Evolutionary conservation across 2,797 vertebrate genomes (phyloP).

Genomic region (Tinamus major): DNA sequence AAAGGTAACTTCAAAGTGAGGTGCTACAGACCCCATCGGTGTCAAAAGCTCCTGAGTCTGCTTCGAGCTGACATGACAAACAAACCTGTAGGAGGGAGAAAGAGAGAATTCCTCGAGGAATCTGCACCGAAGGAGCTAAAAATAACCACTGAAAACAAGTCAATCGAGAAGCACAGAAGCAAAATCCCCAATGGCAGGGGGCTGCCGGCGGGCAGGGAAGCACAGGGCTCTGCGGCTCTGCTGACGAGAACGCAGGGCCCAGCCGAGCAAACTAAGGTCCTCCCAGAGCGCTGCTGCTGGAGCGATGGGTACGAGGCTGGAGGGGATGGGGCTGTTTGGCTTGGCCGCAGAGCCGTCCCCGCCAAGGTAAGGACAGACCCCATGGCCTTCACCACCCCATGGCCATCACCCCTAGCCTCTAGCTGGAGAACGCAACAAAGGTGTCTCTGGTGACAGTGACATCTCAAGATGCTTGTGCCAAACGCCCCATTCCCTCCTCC

Average conservation of each 20-base stretch:
- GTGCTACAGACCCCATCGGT: fast-evolving
- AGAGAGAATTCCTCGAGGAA: constrained; percentile 51
- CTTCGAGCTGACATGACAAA: constrained; percentile 7
- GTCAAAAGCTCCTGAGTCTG: not conserved
- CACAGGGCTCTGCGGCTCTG: fast-evolving
- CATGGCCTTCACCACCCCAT: not conserved
- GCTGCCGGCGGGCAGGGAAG: constrained; percentile 7
- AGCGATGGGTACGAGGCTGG: not conserved
- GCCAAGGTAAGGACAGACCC: not conserved
- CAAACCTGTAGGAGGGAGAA: constrained; percentile 49
- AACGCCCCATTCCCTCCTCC: not conserved
- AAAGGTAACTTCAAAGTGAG: fast-evolving
- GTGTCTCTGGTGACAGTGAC: not conserved
- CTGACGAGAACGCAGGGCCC: not conserved
- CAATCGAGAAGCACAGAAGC: constrained; percentile 25
- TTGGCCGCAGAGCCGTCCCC: not conserved
- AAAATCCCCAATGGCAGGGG: not conserved
- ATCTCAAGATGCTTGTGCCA: not conserved
- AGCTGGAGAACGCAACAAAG: not conserved
- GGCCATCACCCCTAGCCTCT: too few species aligned
- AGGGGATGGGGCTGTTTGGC: too few species aligned
- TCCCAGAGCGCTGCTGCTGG: too few species aligned
- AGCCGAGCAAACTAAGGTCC: too few species aligned
- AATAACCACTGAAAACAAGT: constrained; percentile 41
- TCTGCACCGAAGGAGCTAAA: constrained; percentile 39